Evolutionary conservation across 2,113 vertebrate species (phyloP), one percentile per base, ranked within the genome.

Genomic region (Misgurnus anguillicaudatus): DNA sequence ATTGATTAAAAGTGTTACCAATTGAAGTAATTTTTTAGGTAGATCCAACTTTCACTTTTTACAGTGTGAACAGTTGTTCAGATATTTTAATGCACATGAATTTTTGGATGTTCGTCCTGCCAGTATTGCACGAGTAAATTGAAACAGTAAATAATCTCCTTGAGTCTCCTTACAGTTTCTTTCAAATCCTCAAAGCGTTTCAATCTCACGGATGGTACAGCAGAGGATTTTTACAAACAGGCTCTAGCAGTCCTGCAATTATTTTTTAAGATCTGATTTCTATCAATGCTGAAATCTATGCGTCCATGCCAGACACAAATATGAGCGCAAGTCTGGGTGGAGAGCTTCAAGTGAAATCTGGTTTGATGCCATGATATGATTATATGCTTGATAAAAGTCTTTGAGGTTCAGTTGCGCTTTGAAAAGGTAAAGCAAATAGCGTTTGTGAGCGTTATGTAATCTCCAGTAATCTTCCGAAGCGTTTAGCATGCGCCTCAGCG

Each of bases 371-470:
- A 0, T 60, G 53, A 24, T 48, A 38, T 58, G 75, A 41, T 39
- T 9, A 66, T 69, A 48, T 1, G 36, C 47, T 39, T 57, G 11
- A 82, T 77, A 31, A 64, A n/a, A 36, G 61, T 55, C 75, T 65
- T 67, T 64, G 24, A 80, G 42, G 41, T 48, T 36, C 19, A 51
- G 48, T 58, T 24, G 21, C 72, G n/a, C 53, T 62, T 73, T 66
- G 51, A 42, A 51, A 80, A 39, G 21, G 71, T 68, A 10, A 63
- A 78, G 80, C 68, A 61, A 57, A 14, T 78, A 75, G 78, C 55
- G 17, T 62, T 47, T 62, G 57, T 55, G 61, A 80, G 73, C 66
- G 65, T 66, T 71, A 57, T 47, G 74, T 83, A 83, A 83, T 77
- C 60, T 72, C 16, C 53, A 42, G 17, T 58, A 13, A 75, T 61